Evolutionary conservation across 2,888 invertebrate species (phyloP).

Genomic region (Hypomecis punctinalis): DNA sequence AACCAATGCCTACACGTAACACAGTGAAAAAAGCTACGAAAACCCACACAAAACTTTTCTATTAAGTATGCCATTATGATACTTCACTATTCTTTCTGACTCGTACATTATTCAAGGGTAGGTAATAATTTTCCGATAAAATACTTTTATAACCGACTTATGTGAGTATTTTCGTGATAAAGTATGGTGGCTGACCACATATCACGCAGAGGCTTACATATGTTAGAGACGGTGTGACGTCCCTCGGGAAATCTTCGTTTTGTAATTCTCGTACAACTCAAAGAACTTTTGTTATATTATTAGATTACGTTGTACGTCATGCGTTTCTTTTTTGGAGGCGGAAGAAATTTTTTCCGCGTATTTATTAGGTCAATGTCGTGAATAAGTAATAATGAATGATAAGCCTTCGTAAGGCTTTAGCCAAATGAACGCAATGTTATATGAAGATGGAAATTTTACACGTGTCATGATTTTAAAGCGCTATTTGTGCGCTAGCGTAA

Average conservation of each 20-base stretch:
- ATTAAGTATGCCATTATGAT: constrained; percentile 6
- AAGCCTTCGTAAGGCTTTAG: too few species aligned
- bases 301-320: neutral
- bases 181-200: constrained; percentile 22
- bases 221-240: constrained; percentile 1
- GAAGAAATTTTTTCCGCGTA: too few species aligned
- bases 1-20: too few species aligned
- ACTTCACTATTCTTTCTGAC: constrained; percentile 1
- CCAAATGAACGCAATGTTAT: too few species aligned
- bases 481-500: too few species aligned
- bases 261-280: neutral
- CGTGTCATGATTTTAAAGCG: too few species aligned
- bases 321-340: too few species aligned
- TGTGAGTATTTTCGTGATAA: neutral
- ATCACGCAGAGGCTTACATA: constrained; percentile 15
- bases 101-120: neutral
- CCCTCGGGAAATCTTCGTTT: constrained; percentile 21
- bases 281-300: constrained; percentile 8
- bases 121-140: constrained; percentile 15
- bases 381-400: too few species aligned
- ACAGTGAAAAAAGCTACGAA: too few species aligned
- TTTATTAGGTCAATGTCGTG: too few species aligned
- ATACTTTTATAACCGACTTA: constrained; percentile 3
- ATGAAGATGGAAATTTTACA: too few species aligned
- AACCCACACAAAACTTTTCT: neutral